These are phyloP conservation scores for Sebastes trivittatus DNA, from an alignment of 2,797 vertebrate genomes.

Conservation along the genomic window DNA sequence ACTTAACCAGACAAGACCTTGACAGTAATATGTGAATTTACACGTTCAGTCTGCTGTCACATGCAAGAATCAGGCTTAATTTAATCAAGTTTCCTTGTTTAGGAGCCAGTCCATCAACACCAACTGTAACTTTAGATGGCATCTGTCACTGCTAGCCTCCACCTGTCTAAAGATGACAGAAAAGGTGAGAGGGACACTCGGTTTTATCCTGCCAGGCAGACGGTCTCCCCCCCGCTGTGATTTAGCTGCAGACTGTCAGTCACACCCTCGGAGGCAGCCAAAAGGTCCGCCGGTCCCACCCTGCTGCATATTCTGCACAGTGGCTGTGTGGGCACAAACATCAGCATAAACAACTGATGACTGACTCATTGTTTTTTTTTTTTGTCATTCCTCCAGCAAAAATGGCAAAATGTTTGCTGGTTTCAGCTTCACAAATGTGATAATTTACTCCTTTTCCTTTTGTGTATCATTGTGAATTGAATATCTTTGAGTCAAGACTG, in stretches of 20 bases:
- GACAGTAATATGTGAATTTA: rapidly evolving
- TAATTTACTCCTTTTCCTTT: no score
- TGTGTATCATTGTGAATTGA: neutral
- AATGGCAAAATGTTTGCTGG: no score
- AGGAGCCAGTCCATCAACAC: neutral
- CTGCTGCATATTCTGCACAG: neutral
- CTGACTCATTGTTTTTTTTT: no score
- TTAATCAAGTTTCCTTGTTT: neutral
- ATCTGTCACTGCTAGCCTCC: slow-evolving; percentile 33
- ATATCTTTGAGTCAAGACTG: neutral
- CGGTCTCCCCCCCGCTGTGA: slow-evolving; percentile 35
- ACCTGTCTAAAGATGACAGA: slow-evolving; percentile 55
- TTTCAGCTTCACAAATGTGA: no score
- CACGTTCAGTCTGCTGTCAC: neutral
- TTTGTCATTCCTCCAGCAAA: neutral
- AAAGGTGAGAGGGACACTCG: slow-evolving; percentile 59
- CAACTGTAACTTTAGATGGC: neutral
- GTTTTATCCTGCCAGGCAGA: slow-evolving; percentile 37
- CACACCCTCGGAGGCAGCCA: slow-evolving; percentile 23
- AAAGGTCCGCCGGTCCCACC: slow-evolving; percentile 12
- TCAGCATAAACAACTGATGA: neutral
- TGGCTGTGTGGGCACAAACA: neutral
- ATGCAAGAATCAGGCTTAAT: neutral
- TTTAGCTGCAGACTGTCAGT: slow-evolving; percentile 39
- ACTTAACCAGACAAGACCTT: neutral